Evolutionary conservation across 92 coral and sea anemone genomes (phyloP), one percentile per base, ranked within the genome.

Genomic region (Siderastrea radians): DNA sequence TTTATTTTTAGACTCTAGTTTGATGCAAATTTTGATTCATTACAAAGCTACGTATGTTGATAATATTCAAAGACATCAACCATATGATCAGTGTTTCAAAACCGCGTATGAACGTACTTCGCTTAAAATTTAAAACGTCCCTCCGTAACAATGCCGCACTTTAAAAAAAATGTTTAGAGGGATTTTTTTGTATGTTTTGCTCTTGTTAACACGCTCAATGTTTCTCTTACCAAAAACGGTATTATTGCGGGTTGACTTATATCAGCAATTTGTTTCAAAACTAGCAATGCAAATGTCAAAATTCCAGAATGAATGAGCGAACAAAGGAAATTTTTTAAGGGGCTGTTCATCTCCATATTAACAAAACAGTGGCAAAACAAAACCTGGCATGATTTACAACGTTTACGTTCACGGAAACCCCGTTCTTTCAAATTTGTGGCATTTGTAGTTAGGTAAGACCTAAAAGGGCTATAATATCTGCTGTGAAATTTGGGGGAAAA

Each of bases 261-360:
- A 49, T 52, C 67, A 69, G 43, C 51, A 68, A 69, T 81, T 50
- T 11, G 9, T 14, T 8, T 57, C 44, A 44, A 38, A 44, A 6
- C 59, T 17, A 65, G 49, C 46, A 19, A 51, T 16, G 45, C 48
- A 77, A 4, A 48, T 79, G 73, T 51, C 74, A 65, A 65, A 49
- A 54, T 61, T 64, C 46, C 26, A 65, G 17, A 44, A 15, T 52
- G 58, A 55, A 68, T 10, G 47, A 47, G 16, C 17, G 13, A 81
- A 52, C 54, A 81, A 81, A 46, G 16, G 77, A 44, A 62, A 82
- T 82, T 82, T 82, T 82, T 82, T 9, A 3, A 47, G 49, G 69
- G 16, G 58, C 86, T 0, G 13, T 55, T 13, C 68, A 69, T 82
- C 77, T 82, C 86, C 86, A 82, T 82, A 71, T 51, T 51, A 74